phyloP scores from a whole-genome alignment of 23 tunicate genomes.

The Botrylloides violaceus region DNA sequence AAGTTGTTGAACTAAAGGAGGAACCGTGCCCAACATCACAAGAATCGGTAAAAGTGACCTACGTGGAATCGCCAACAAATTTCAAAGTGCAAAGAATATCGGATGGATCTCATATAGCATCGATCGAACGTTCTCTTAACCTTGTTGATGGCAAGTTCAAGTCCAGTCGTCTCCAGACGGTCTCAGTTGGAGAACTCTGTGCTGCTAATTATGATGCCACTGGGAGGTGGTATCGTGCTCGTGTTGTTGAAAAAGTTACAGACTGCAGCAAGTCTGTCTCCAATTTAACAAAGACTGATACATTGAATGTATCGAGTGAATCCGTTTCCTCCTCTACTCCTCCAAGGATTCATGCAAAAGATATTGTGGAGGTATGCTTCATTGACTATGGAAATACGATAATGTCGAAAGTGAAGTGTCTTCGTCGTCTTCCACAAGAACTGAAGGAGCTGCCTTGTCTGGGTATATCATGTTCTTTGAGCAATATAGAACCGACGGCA shows the following conservation, averaged over 20 bases:
- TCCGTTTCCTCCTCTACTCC: background rate
- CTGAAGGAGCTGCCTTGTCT: conserved; percentile 39
- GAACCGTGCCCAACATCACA: conserved; percentile 42
- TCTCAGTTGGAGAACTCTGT: conserved; percentile 46
- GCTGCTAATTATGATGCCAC: conserved; percentile 25
- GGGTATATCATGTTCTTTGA: conserved; percentile 47
- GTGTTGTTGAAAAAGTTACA: conserved; percentile 2
- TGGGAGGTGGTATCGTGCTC: conserved; percentile 47
- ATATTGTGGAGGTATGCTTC: conserved; percentile 42
- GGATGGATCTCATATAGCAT: conserved; percentile 26
- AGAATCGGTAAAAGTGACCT: conserved; percentile 51
- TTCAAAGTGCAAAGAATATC: conserved; percentile 43
- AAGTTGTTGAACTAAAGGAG: background rate
- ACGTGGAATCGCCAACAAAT: conserved; percentile 30
- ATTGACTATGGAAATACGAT: conserved; percentile 56
- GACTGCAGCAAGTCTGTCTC: background rate
- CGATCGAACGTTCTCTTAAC: conserved; percentile 30
- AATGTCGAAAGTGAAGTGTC: conserved; percentile 47
- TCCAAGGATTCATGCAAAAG: background rate
- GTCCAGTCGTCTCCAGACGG: too few species aligned
- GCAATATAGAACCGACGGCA: conserved; percentile 21
- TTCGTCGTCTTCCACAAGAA: conserved; percentile 37
- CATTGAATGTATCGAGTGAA: background rate
- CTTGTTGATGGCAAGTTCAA: conserved; percentile 19
- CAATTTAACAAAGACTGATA: background rate